These are phyloP conservation scores for Catocala fraxini DNA, from an alignment of 2,888 invertebrate genomes.

Conservation along the genomic window DNA sequence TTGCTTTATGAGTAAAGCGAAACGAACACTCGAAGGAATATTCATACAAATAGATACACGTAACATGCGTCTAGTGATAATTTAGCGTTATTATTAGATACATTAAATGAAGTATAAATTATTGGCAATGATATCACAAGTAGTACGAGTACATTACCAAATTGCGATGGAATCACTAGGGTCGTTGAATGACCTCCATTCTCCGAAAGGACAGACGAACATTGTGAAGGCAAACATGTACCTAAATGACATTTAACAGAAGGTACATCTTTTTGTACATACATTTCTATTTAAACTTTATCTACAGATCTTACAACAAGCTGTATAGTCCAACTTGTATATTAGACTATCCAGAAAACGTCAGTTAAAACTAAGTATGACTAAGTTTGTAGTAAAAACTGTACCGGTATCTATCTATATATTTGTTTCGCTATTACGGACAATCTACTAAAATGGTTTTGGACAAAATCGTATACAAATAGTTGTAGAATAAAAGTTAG, in stretches of 20 bases:
- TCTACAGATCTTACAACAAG: too few relatives aligned
- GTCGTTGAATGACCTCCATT: slow-evolving; percentile 36
- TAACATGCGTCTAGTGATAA: not conserved
- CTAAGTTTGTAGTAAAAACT: too few relatives aligned
- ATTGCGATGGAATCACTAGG: slow-evolving; percentile 31
- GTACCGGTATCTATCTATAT: too few relatives aligned
- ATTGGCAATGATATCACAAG: slow-evolving; percentile 22
- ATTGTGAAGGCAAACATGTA: slow-evolving; percentile 43
- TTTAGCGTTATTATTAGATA: not conserved
- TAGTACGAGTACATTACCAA: slow-evolving; percentile 16
- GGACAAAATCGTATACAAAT: too few relatives aligned
- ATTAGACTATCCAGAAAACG: too few relatives aligned
- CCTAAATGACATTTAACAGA: slow-evolving; percentile 44
- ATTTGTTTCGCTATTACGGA: too few relatives aligned
- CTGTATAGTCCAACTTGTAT: too few relatives aligned
- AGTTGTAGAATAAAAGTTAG: too few relatives aligned
- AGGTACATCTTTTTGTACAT: slow-evolving; percentile 27
- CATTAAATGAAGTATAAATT: not conserved
- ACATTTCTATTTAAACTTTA: too few relatives aligned
- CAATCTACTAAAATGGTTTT: too few relatives aligned
- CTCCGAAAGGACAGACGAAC: slow-evolving; percentile 37
- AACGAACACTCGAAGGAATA: slow-evolving; percentile 33
- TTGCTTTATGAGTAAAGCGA: slow-evolving; percentile 42
- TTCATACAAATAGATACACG: slow-evolving; percentile 10
- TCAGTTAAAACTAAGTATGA: too few relatives aligned